Evolutionary conservation across 2,797 vertebrate species (phyloP), one percentile per base, ranked within the genome.

Genomic region (Mormyrops attenuatus): DNA sequence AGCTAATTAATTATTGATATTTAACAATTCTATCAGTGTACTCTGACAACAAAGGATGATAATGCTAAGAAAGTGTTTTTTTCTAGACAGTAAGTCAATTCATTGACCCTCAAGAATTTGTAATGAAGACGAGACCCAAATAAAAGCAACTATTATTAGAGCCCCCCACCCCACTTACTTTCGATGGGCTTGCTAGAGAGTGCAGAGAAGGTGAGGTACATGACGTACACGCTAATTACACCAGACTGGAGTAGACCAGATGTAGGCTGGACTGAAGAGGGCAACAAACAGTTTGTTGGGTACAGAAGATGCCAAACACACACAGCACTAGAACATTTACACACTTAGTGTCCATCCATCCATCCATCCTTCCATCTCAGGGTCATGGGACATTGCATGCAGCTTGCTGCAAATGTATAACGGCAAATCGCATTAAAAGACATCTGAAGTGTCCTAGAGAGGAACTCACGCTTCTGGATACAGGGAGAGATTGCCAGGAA

Each of bases 201-300:
- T 0, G 99, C 97, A 2, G 99, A 99, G 94, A 99, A 99, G 44
- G 99, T 99, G 92, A 99, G 97, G 92, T 99, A 99, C 93, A 98
- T 98, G 90, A 98, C 98, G 0, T 99, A 99, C 91, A 98, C 97
- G 91, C 97, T 99, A 94, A 99, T 99, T 92, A 99, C 94, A 3
- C 97, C 98, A 0, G 99, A 97, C 92, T 99, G 99, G 91, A 99
- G 93, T 89, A 98, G 96, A 91, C 98, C 98, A 5, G 99, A 99
- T 90, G 97, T 96, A 0, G 98, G 98, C 90, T 99, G 97, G 89
- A 97, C 99, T 99, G 95, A 88, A 93, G 11, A 89, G 87, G 90
- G 88, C 91, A 38, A 92, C 11, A 52, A 53, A 50, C 2, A n/a
- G 63, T 69, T 4, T 20, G 22, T 41, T 13, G 7, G 89, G 88